These are phyloP conservation scores for Drosophila kuntzei DNA, from an alignment of 2,888 invertebrate genomes.

Conservation along the genomic window DNA sequence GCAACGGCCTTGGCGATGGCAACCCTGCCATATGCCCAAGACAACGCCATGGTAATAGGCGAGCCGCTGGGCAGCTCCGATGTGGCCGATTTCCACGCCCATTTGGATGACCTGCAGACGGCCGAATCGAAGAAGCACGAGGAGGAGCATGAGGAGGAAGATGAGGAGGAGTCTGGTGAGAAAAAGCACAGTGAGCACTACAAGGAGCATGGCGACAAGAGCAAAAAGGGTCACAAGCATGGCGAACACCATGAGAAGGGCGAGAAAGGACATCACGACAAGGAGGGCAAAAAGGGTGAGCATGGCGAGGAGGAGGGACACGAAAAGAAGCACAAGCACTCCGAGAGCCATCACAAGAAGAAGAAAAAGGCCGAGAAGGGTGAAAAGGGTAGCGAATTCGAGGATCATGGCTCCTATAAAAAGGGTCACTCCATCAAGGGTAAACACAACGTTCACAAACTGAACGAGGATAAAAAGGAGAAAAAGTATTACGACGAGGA, in stretches of 20 bases:
- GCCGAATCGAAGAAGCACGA: constrained; percentile 83
- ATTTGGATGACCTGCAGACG: constrained; percentile 79
- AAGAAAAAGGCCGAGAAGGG: constrained; percentile 87
- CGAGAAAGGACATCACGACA: constrained; percentile 91
- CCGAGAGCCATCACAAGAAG: constrained; percentile 86
- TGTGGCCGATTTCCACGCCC: constrained; percentile 52
- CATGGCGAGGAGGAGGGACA: constrained; percentile 86
- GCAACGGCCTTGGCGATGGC: constrained; percentile 45
- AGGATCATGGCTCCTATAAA: constrained; percentile 89
- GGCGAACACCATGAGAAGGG: constrained; percentile 89
- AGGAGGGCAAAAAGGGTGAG: constrained; percentile 86
- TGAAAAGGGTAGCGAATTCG: constrained; percentile 86
- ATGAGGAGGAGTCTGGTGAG: constrained; percentile 88
- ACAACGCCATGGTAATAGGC: constrained; percentile 62
- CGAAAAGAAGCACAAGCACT: constrained; percentile 86
- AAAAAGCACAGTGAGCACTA: constrained; percentile 89
- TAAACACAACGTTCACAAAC: constrained; percentile 93
- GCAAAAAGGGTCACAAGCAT: constrained; percentile 90
- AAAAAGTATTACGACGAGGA: constrained; percentile 95
- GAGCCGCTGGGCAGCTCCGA: constrained; percentile 53
- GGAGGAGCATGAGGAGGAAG: constrained; percentile 78
- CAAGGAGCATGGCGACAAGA: constrained; percentile 89
- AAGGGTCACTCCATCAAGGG: constrained; percentile 95
- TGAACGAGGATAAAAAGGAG: constrained; percentile 94
- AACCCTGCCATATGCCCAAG: constrained; percentile 50